A percentile compares a stretch with the other conserved stretches of the same genome.
phyloP scores from a whole-genome alignment of 1,140 invertebrate species.

The Trigoniulus corallinus region DNA sequence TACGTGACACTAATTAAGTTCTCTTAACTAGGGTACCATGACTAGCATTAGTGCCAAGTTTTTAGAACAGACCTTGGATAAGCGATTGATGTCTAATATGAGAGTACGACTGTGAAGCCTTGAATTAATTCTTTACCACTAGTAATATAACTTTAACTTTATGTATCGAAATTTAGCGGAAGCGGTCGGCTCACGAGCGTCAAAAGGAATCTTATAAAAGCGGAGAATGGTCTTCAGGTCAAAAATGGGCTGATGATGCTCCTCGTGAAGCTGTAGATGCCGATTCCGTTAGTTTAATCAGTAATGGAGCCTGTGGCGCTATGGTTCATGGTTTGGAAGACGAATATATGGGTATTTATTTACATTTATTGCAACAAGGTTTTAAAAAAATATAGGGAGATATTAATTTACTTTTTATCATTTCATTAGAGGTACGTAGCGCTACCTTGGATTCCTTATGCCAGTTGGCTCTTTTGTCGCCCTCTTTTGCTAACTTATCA shows the following conservation, averaged over 20 bases:
- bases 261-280: slow-evolving; percentile 60
- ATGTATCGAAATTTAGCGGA: slow-evolving; percentile 27
- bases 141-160: slow-evolving; percentile 10
- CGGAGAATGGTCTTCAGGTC: slow-evolving; percentile 79
- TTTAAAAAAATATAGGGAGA: not conserved
- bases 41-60: slow-evolving; percentile 71
- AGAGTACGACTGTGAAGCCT: slow-evolving; percentile 33
- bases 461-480: slow-evolving; percentile 63
- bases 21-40: slow-evolving; percentile 50
- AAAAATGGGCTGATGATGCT: slow-evolving; percentile 77
- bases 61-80: slow-evolving; percentile 90
- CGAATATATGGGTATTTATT: slow-evolving; percentile 64
- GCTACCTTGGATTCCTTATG: slow-evolving; percentile 89
- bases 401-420: slow-evolving; percentile 14
- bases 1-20: not conserved
- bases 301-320: slow-evolving; percentile 88
- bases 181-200: slow-evolving; percentile 62
- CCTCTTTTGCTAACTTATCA: slow-evolving; percentile 66
- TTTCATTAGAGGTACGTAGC: slow-evolving; percentile 86
- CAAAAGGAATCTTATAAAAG: slow-evolving; percentile 57
- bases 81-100: slow-evolving; percentile 96
- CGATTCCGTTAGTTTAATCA: slow-evolving; percentile 63
- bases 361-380: no score
- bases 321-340: slow-evolving; percentile 98
- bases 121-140: slow-evolving; percentile 3